These are phyloP conservation scores for Ectemnius continuus DNA, from an alignment of 2,888 invertebrate species.

Conservation along the genomic window DNA sequence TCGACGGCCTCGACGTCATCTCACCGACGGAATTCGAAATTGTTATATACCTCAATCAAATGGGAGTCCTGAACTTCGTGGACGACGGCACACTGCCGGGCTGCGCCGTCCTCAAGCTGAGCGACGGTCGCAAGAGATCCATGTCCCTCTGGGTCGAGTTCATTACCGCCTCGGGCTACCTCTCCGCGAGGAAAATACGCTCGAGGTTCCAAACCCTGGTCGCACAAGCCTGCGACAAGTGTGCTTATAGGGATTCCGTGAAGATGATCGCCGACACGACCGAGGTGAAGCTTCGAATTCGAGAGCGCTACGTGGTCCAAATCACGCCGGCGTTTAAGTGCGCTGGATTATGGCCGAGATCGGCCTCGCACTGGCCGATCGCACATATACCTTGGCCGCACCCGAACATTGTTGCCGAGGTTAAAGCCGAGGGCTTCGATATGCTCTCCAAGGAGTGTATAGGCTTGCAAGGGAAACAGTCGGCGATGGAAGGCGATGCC, in stretches of 20 bases:
- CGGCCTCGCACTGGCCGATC: constrained; percentile 96
- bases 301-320: constrained; percentile 94
- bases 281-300: constrained; percentile 92
- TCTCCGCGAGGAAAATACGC: constrained; percentile 95
- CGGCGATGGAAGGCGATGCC: constrained; percentile 96
- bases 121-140: constrained; percentile 96
- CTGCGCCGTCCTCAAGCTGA: constrained; percentile 95
- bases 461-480: constrained; percentile 89
- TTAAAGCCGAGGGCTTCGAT: constrained; percentile 97
- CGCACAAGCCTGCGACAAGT: constrained; percentile 94
- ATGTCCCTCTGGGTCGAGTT: constrained; percentile 99
- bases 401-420: constrained; percentile 93
- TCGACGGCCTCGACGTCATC: constrained; percentile 95
- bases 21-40: constrained; percentile 97
- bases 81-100: constrained; percentile 96
- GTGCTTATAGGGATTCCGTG: constrained; percentile 93
- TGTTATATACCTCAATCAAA: constrained; percentile 96
- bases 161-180: constrained; percentile 96
- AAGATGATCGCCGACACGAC: constrained; percentile 96
- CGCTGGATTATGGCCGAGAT: constrained; percentile 95
- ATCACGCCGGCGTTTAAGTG: constrained; percentile 97
- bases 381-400: constrained; percentile 96
- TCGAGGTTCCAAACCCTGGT: constrained; percentile 94
- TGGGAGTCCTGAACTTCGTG: constrained; percentile 98
- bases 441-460: constrained; percentile 92